Percentiles rank a stretch among this genome's conserved stretches.
phyloP scores from a whole-genome alignment of 2,113 vertebrate species.

The Rana temporaria region DNA sequence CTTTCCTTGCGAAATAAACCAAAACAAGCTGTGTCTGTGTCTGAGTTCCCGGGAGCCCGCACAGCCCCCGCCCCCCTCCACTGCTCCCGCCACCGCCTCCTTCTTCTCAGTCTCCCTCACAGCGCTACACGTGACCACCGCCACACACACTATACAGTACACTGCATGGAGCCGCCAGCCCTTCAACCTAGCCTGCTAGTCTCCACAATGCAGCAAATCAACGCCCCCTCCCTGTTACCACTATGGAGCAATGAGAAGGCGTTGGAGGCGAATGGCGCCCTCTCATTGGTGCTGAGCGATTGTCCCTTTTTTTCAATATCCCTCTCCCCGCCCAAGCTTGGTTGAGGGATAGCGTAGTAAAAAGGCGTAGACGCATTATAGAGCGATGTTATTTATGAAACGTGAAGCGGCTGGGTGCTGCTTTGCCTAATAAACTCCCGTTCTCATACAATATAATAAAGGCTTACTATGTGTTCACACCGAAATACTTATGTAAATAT shows the following conservation, averaged over 20 bases:
- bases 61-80: constrained; percentile 60
- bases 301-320: neutral
- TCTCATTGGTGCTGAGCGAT: neutral
- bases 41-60: constrained; percentile 58
- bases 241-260: neutral
- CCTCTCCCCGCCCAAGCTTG: constrained; percentile 56
- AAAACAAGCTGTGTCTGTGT: constrained; percentile 69
- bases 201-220: neutral
- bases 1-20: constrained; percentile 59
- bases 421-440: too few relatives aligned
- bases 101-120: constrained; percentile 63
- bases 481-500: too few relatives aligned
- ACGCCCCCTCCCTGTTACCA: neutral
- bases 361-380: constrained; percentile 67
- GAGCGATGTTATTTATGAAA: constrained; percentile 59
- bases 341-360: constrained; percentile 62
- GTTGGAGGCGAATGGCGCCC: neutral
- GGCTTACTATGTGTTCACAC: too few relatives aligned
- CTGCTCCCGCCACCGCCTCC: constrained; percentile 59
- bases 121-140: constrained; percentile 72
- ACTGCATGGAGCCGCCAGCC: constrained; percentile 23
- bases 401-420: neutral
- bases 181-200: constrained; percentile 32
- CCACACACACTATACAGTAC: constrained; percentile 61
- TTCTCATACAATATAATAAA: too few relatives aligned